phyloP scores from a whole-genome alignment of 2,113 vertebrate species.

The Hippoglossus stenolepis region DNA sequence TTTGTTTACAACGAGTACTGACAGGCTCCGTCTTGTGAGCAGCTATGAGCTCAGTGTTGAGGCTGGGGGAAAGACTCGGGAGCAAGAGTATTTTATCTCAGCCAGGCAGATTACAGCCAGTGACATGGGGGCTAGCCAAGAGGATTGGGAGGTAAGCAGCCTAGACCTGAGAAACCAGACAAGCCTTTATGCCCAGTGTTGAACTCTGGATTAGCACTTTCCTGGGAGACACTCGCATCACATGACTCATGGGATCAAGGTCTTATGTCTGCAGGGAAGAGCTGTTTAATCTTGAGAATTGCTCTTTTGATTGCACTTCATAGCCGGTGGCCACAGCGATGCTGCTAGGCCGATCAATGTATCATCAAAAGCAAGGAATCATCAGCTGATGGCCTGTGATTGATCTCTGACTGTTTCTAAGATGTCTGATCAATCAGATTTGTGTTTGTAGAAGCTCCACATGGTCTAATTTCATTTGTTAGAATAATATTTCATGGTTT shows the following conservation, averaged over 20 bases:
- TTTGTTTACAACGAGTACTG: conserved; percentile 56
- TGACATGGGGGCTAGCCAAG: conserved; percentile 71
- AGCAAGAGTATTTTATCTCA: conserved; percentile 59
- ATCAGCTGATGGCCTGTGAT: conserved; percentile 12
- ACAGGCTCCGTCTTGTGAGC: conserved; percentile 40
- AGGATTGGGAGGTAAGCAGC: conserved; percentile 83
- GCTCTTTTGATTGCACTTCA: conserved; percentile 55
- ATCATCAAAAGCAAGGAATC: conserved; percentile 1
- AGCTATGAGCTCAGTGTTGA: conserved; percentile 41
- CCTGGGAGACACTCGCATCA: conserved; percentile 63
- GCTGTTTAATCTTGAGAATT: conserved; percentile 65
- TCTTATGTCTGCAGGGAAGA: conserved; percentile 65
- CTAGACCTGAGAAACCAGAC: conserved; percentile 81
- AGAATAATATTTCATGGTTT: conserved; percentile 20
- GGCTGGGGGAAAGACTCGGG: conserved; percentile 8
- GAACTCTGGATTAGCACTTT: conserved; percentile 73
- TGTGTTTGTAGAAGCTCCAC: not conserved
- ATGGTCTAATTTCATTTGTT: conserved; percentile 1
- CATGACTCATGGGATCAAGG: conserved; percentile 70
- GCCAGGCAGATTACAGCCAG: conserved; percentile 72
- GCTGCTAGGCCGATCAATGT: not conserved
- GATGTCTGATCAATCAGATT: conserved; percentile 10
- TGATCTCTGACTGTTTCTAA: conserved; percentile 12
- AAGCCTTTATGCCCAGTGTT: conserved; percentile 69
- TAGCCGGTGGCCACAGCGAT: conserved; percentile 1